A percentile compares a stretch with the other conserved stretches of the same genome.
phyloP scores from a whole-genome alignment of 2,113 vertebrate genomes.

The Microcebus lehilahytsara region DNA sequence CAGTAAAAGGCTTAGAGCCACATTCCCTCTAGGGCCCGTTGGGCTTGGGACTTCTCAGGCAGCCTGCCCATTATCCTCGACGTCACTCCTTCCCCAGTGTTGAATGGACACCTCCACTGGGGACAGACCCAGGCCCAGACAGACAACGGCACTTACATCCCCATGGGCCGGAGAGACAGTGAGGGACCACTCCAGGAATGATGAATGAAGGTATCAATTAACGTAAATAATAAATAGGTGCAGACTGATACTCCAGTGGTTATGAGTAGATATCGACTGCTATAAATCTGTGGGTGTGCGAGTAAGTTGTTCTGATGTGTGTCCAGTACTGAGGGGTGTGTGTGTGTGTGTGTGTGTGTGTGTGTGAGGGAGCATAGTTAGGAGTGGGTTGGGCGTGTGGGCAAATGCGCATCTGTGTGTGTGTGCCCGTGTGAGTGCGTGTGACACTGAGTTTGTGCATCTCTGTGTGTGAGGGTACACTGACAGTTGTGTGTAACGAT shows the following conservation, averaged over 20 bases:
- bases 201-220: background rate
- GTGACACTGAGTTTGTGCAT: background rate
- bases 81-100: background rate
- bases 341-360: too few species aligned
- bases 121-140: background rate
- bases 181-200: background rate
- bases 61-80: background rate
- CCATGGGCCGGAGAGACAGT: background rate
- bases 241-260: background rate
- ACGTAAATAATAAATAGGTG: background rate
- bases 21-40: background rate
- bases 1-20: background rate
- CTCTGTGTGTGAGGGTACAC: background rate
- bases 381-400: background rate
- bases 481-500: background rate
- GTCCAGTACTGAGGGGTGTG: background rate
- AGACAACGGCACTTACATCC: background rate
- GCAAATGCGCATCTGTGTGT: background rate
- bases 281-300: fast-evolving
- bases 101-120: background rate
- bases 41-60: background rate
- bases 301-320: background rate
- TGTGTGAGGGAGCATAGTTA: background rate
- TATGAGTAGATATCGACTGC: background rate
- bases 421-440: background rate